Evolutionary conservation across 2,113 vertebrate species (phyloP).

Genomic region (Procapra przewalskii): DNA sequence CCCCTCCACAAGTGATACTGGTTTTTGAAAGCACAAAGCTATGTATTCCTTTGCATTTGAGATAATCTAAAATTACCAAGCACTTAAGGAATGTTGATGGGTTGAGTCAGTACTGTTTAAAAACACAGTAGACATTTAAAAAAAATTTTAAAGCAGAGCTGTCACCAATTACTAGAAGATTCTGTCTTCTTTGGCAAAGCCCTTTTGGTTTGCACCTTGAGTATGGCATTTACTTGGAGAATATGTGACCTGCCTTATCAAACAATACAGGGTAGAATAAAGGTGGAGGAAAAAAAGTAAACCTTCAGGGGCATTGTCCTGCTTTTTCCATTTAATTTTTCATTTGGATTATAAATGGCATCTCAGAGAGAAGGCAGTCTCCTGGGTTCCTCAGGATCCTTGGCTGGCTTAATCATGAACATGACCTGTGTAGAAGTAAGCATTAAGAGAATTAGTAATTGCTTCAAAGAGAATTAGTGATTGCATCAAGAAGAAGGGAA

Average conservation of each 20-base stretch:
- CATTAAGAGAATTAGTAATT: conserved; percentile 75
- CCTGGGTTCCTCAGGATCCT: conserved; percentile 61
- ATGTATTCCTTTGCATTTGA: background rate
- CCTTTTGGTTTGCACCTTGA: background rate
- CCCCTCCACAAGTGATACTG: background rate
- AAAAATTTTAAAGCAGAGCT: background rate
- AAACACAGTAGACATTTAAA: background rate
- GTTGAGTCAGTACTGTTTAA: background rate
- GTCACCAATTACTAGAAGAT: background rate
- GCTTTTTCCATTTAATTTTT: conserved; percentile 79
- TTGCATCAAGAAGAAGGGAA: conserved; percentile 48
- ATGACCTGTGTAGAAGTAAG: conserved; percentile 62
- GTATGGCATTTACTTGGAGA: conserved; percentile 5
- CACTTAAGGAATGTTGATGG: background rate
- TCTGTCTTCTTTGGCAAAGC: background rate
- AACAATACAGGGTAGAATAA: conserved; percentile 43
- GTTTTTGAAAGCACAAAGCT: background rate
- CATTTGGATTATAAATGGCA: conserved; percentile 70
- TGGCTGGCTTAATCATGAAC: conserved; percentile 68
- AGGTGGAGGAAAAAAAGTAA: conserved; percentile 56
- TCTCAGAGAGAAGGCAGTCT: conserved; percentile 62
- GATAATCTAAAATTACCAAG: background rate
- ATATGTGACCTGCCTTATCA: background rate
- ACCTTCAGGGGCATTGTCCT: conserved; percentile 63
- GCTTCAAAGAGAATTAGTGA: conserved; percentile 73